A percentile compares a stretch with the other conserved stretches of the same genome.
phyloP scores from a whole-genome alignment of 2,888 invertebrate genomes.

The Cataglyphis albicans region DNA sequence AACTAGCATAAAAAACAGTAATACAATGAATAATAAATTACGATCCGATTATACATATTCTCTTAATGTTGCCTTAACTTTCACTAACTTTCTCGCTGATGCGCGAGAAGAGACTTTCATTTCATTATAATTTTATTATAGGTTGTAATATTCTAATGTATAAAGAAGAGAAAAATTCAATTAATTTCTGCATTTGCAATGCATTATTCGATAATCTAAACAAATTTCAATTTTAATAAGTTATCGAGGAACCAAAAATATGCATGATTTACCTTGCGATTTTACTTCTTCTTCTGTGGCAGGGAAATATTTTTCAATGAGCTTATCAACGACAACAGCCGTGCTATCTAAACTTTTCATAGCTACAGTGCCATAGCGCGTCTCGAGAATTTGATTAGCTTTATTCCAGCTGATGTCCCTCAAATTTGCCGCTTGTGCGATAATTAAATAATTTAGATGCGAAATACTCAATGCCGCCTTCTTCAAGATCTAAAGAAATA shows the following conservation, averaged over 20 bases:
- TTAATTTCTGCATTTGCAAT: neutral
- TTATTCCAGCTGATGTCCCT: conserved; percentile 91
- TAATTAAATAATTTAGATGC: conserved; percentile 87
- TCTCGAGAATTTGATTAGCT: conserved; percentile 90
- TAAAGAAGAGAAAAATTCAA: neutral
- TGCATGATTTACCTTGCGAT: conserved; percentile 61
- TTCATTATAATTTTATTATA: neutral
- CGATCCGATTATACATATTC: neutral
- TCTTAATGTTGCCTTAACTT: conserved; percentile 26
- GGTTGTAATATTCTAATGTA: neutral
- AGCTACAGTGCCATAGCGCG: conserved; percentile 90
- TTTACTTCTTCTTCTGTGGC: conserved; percentile 77
- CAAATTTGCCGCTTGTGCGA: conserved; percentile 89
- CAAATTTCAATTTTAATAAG: neutral
- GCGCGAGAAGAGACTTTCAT: conserved; percentile 18
- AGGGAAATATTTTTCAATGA: conserved; percentile 92
- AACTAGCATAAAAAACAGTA: neutral
- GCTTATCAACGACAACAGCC: conserved; percentile 90
- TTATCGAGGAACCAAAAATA: neutral
- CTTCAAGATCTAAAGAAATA: conserved; percentile 78
- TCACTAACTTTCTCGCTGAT: conserved; percentile 47
- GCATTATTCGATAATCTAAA: neutral
- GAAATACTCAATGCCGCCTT: conserved; percentile 85
- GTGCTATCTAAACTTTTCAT: conserved; percentile 90
- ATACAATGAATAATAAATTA: neutral